A percentile compares a stretch with the other conserved stretches of the same genome.
These are phyloP conservation scores for Neofelis nebulosa DNA, from an alignment of 2,113 vertebrate genomes.

Conservation along the genomic window DNA sequence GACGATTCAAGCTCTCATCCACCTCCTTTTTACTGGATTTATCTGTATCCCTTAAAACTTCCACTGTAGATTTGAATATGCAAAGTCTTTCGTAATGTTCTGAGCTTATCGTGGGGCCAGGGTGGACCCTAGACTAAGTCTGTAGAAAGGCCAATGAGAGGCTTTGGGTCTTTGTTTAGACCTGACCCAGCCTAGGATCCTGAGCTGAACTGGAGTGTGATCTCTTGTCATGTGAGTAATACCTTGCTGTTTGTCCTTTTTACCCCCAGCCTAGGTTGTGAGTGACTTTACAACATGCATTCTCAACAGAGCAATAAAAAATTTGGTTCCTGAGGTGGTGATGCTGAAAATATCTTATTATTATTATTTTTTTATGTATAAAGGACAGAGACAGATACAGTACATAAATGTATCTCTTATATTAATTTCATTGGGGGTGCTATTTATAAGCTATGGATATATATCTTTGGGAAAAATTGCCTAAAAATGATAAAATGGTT, in stretches of 20 bases:
- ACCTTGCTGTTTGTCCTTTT: no score
- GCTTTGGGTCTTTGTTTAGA: not conserved
- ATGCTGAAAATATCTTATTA: not conserved
- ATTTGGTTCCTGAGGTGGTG: not conserved
- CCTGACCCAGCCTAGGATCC: not conserved
- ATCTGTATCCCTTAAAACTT: not conserved
- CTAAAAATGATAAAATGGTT: not conserved
- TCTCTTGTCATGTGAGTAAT: not conserved
- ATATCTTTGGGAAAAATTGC: not conserved
- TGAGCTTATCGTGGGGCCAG: not conserved
- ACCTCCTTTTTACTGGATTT: not conserved
- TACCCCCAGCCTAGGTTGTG: not conserved
- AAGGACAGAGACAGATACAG: not conserved
- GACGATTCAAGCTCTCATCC: not conserved
- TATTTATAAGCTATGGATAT: not conserved
- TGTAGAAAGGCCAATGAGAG: not conserved
- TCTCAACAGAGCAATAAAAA: not conserved
- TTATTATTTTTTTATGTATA: not conserved
- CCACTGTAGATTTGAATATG: not conserved
- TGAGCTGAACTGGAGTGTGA: not conserved
- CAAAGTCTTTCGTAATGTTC: not conserved
- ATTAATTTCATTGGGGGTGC: not conserved
- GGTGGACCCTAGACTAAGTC: not conserved
- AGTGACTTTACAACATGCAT: not conserved
- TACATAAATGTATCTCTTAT: not conserved